Conservation (phyloP, 2,888 invertebrate species). For the Cantharis lateralis region DNA sequence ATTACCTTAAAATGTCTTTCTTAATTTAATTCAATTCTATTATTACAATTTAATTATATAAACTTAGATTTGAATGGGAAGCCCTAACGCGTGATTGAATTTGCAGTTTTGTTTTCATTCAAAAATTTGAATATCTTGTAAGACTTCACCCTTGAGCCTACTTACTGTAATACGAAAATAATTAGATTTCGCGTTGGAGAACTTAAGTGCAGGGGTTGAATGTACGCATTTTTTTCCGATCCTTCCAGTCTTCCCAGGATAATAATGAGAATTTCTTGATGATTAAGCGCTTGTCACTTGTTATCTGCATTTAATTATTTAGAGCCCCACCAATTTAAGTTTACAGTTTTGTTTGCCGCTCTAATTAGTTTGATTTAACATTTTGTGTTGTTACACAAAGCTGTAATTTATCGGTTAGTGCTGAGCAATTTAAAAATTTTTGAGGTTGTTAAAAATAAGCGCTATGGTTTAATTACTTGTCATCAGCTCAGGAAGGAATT, state of each 20-base stretch:
- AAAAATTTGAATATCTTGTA: slow-evolving; percentile 28
- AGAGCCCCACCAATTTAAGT: slow-evolving; percentile 5
- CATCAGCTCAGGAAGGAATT: slow-evolving; percentile 2
- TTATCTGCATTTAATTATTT: slow-evolving; percentile 29
- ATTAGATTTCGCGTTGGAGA: slow-evolving; percentile 27
- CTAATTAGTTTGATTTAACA: not conserved
- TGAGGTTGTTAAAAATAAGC: not conserved
- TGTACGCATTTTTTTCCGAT: slow-evolving; percentile 8
- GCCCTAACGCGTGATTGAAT: slow-evolving; percentile 12
- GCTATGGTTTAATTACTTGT: slow-evolving; percentile 15
- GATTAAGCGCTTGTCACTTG: slow-evolving; percentile 32
- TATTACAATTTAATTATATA: slow-evolving; percentile 1
- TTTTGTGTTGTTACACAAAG: not conserved
- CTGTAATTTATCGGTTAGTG: not conserved
- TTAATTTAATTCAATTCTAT: not conserved
- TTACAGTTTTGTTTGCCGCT: not conserved
- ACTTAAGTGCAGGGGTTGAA: slow-evolving; percentile 25
- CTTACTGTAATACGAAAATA: slow-evolving; percentile 32
- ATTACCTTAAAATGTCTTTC: not conserved
- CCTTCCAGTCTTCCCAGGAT: slow-evolving; percentile 17
- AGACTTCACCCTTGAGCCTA: slow-evolving; percentile 28
- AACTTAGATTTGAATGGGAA: not conserved
- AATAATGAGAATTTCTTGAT: slow-evolving; percentile 27
- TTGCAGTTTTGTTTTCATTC: slow-evolving; percentile 22
- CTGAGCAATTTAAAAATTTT: not conserved